Base-by-base conservation (phyloP, 2,888 invertebrate genomes). In the Phorcus lineatus region DNA sequence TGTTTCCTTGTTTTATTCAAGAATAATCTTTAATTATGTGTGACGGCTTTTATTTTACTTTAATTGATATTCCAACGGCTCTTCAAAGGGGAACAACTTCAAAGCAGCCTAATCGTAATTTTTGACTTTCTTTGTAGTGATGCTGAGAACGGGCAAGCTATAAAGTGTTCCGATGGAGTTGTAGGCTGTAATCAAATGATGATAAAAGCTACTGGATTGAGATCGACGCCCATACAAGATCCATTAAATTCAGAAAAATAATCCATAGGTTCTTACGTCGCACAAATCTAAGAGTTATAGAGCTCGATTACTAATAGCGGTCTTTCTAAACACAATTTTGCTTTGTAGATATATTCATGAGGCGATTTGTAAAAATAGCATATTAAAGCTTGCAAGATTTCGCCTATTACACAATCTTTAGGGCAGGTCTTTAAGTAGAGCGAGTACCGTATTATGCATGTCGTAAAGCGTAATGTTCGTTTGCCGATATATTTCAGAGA, bases 61-160 rank as follows among this genome's bases (percentile, higher is more conserved):
- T 62, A 62, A 62, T 62, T 62, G 62, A 62, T 62, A 62, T 62
- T 62, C 62, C 28, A 62, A 31, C 62, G 62, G 28, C 62, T 62
- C 28, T 62, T 62, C 62, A 62, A 62, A 28, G 62, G 28, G 24
- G 24, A 16, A 24, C 62, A 62, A 62, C 62, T 62, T 62, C 62
- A 62, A 62, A 62, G 62, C 24, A 31, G 13, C 28, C 16, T 62
- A 62, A 62, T 62, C 62, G 28, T 62, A 62, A 62, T 62, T 62
- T 62, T 62, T 62, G 62, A 62, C 62, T 62, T 62, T 62, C 62
- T 62, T 62, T 62, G 28, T 62, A 31, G 28, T 62, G 24, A 24
- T 62, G 28, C 6, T 7, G 24, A 31, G 62, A 24, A 28, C 16
- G n/a, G 62, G 24, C 62, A 31, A 31, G 24, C 62, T 28, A 62